Percentiles rank a stretch among this genome's conserved stretches.
phyloP scores from a whole-genome alignment of 2,888 invertebrate species.

The Callyntrura sp. region DNA sequence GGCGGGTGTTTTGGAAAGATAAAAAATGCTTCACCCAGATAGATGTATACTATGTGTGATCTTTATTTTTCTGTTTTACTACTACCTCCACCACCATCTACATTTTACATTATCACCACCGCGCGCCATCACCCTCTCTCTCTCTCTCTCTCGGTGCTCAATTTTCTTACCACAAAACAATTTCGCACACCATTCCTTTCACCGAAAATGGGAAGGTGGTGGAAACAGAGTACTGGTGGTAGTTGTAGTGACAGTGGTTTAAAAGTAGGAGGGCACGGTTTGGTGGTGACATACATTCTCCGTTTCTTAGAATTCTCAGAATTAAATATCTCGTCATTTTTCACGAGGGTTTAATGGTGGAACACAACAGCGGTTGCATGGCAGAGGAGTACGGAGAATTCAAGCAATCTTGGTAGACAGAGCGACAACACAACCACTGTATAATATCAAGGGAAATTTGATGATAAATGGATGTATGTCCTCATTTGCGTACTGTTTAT shows the following conservation, averaged over 20 bases:
- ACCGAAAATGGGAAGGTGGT: neutral
- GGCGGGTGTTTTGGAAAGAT: conserved; percentile 24
- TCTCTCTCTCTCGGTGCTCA: neutral
- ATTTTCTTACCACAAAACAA: neutral
- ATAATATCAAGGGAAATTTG: conserved; percentile 5
- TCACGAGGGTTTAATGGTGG: neutral
- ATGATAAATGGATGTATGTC: conserved; percentile 7
- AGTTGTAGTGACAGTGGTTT: neutral
- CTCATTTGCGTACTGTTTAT: neutral
- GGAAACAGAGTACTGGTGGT: neutral
- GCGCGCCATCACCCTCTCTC: too few relatives aligned
- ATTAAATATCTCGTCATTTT: conserved; percentile 23
- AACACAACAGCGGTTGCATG: neutral
- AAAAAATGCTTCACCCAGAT: conserved; percentile 18
- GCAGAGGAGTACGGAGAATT: neutral
- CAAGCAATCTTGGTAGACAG: neutral
- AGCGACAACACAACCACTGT: neutral
- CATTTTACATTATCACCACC: neutral
- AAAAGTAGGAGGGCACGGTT: too few relatives aligned
- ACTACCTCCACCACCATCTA: too few relatives aligned
- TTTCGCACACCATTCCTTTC: neutral
- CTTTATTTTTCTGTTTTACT: neutral
- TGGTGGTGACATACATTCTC: neutral
- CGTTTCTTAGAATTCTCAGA: neutral
- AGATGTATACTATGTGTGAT: neutral